Base-by-base conservation (phyloP, 2,797 vertebrate genomes). In the Pelodytes ibericus region DNA sequence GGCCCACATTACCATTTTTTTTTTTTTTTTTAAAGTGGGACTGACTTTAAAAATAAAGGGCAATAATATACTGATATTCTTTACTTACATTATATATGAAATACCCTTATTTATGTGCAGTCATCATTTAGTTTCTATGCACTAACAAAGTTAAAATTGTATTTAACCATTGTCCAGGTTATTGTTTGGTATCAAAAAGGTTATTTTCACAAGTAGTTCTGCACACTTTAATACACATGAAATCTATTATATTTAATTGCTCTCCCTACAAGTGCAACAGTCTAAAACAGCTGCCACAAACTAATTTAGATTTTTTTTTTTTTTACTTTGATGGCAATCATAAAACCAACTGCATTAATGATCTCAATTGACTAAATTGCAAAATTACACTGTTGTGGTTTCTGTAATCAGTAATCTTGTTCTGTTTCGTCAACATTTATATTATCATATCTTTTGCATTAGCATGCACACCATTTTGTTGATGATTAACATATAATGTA, bases 341-440 rank as follows among this genome's bases (percentile, higher is more conserved):
- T 58, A 58, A 26, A 58, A 53, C 18, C 51, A 22, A 58, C 56
- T 27, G 56, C 56, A 58, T 58, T 58, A 27, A 58, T 58, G 56
- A 58, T 58, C 56, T 58, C 56, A 58, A 58, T 58, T 58, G 6
- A 58, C 56, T 58, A 58, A 58, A 58, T 58, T 58, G 15, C 56
- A 58, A 58, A 58, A 58, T 58, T 58, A 13, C 56, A 58, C 56
- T 58, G 56, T 58, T 24, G 56, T 58, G 22, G 56, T 58, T 58
- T 58, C 13, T 26, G 56, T 58, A 58, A 58, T 58, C 56, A 58
- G 56, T 58, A 58, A 58, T 58, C 56, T 26, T 58, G 24, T 58
- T 58, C 24, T 58, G 56, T 58, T 58, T 58, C 56, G 10, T 58
- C 56, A 58, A 58, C 56, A 58, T 58, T 25, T 27, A 58, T 58